Evolutionary conservation across 2,113 vertebrate species (phyloP).

Genomic region (Ceratotherium simum): DNA sequence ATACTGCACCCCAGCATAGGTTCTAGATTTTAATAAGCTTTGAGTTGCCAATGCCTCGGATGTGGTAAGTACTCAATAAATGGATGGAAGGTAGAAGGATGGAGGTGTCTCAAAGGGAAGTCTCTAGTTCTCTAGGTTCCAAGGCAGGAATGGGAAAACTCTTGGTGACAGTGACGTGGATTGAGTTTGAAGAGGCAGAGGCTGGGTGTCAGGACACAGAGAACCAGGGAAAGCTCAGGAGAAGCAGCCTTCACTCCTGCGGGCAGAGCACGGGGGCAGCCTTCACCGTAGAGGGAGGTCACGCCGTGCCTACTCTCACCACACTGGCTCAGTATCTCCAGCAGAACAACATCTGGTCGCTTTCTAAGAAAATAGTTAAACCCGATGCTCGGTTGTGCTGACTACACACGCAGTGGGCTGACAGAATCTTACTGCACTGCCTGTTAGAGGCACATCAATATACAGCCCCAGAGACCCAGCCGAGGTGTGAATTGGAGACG

Average conservation of each 20-base stretch:
- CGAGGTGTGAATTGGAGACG: conserved; percentile 70
- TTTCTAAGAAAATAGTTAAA: conserved; percentile 62
- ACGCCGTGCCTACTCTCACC: background rate
- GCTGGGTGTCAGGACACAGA: background rate
- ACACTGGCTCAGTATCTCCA: conserved; percentile 42
- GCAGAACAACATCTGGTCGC: conserved; percentile 53
- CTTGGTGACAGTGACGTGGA: background rate
- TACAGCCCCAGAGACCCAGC: conserved; percentile 29
- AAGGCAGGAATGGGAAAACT: background rate
- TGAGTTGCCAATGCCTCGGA: background rate
- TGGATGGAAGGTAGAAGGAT: background rate
- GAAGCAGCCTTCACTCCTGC: background rate
- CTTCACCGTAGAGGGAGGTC: conserved; percentile 14
- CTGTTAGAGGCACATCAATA: conserved; percentile 22
- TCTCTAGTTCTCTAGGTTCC: background rate
- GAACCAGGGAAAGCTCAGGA: background rate
- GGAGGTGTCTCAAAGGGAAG: background rate
- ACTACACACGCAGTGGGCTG: conserved; percentile 34
- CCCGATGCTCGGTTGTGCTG: background rate
- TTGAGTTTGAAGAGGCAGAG: background rate
- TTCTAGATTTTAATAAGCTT: background rate
- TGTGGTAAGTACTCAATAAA: background rate
- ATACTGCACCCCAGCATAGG: background rate
- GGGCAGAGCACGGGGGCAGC: background rate
- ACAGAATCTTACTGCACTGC: conserved; percentile 59